Conservation (phyloP, 2,113 vertebrate genomes). For the Nibea coibor region DNA sequence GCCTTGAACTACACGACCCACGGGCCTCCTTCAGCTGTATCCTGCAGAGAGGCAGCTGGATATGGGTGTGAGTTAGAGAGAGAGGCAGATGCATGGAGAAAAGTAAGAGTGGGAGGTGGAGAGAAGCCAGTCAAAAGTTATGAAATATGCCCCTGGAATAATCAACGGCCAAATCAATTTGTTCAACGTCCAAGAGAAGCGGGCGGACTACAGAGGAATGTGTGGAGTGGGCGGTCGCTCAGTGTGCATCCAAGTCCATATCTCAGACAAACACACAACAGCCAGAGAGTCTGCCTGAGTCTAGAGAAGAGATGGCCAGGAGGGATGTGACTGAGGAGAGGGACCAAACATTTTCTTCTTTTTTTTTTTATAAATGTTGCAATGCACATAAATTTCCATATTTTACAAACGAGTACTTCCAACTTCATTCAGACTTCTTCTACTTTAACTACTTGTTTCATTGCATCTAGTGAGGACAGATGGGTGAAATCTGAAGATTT, state of each 20-base stretch:
- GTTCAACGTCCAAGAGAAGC: slow-evolving; percentile 70
- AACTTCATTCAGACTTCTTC: slow-evolving; percentile 7
- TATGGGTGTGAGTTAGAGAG: slow-evolving; percentile 35
- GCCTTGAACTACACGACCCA: slow-evolving; percentile 48
- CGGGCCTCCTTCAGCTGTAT: slow-evolving; percentile 43
- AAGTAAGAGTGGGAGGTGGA: slow-evolving; percentile 48
- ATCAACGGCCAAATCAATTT: slow-evolving; percentile 75
- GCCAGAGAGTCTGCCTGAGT: slow-evolving; percentile 46
- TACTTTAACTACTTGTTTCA: not conserved
- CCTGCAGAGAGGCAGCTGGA: slow-evolving; percentile 55
- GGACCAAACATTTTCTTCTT: slow-evolving; percentile 23
- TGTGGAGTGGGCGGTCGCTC: slow-evolving; percentile 64
- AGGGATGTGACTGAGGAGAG: slow-evolving; percentile 53
- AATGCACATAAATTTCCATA: slow-evolving; percentile 46
- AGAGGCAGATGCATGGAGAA: slow-evolving; percentile 31
- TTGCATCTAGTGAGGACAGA: not conserved
- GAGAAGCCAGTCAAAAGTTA: slow-evolving; percentile 66
- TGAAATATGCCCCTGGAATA: slow-evolving; percentile 70
- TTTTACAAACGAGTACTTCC: slow-evolving; percentile 13
- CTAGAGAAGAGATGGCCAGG: slow-evolving; percentile 55
- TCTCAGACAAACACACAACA: slow-evolving; percentile 76
- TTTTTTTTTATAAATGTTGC: slow-evolving; percentile 10
- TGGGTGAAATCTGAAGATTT: too few relatives aligned
- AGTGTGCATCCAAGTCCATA: slow-evolving; percentile 66
- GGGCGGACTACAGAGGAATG: slow-evolving; percentile 74